Evolutionary conservation across 1,140 invertebrate species (phyloP).

Genomic region (Habropoda laboriosa): DNA sequence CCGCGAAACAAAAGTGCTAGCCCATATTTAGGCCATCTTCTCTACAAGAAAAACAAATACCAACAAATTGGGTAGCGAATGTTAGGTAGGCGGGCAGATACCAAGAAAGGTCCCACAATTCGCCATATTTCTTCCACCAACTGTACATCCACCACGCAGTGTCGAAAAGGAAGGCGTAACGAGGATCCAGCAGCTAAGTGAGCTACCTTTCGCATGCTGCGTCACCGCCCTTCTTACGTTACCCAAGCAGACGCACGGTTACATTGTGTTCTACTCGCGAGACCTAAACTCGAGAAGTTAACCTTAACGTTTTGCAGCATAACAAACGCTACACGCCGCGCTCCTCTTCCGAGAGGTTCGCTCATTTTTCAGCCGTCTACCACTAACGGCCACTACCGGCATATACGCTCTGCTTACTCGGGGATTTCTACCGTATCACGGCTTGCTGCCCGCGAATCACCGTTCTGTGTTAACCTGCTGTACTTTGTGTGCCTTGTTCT

Average conservation of each 20-base stretch:
- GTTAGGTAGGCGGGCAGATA: too few relatives aligned
- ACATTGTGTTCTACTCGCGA: constrained; percentile 11
- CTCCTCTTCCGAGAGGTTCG: not conserved
- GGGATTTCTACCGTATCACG: constrained; percentile 73
- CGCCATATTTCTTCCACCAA: too few relatives aligned
- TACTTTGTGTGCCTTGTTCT: too few relatives aligned
- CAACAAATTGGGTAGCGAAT: too few relatives aligned
- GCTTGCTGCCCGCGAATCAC: constrained; percentile 50
- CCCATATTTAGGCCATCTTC: too few relatives aligned
- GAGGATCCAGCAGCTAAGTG: not conserved
- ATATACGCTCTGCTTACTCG: constrained; percentile 71
- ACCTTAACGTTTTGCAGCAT: constrained; percentile 31
- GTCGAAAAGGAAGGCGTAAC: constrained; percentile 7
- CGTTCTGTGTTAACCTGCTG: constrained; percentile 1
- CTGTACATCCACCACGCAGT: not conserved
- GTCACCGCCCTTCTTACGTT: constrained; percentile 38
- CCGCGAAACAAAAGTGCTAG: too few relatives aligned
- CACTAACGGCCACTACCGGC: constrained; percentile 9
- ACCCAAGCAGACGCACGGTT: not conserved
- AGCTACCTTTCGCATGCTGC: constrained; percentile 39
- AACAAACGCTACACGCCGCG: not conserved
- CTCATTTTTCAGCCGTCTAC: not conserved
- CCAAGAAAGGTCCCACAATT: too few relatives aligned
- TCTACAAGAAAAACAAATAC: too few relatives aligned
- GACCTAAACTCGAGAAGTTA: constrained; percentile 12